phyloP scores from a whole-genome alignment of 2,797 vertebrate species.

The Malacoctenus gilli region DNA sequence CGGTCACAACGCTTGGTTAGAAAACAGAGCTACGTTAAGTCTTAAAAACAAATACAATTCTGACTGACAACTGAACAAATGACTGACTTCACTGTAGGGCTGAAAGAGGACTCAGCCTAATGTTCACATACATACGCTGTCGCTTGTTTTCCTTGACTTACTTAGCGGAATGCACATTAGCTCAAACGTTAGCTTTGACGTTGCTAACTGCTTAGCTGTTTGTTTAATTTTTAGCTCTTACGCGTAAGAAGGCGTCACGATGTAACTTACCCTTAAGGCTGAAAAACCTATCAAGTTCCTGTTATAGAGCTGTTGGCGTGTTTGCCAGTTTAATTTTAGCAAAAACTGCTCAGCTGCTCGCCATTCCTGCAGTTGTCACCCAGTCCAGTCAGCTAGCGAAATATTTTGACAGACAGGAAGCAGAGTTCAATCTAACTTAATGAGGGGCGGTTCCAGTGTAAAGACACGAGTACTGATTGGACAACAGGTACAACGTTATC shows the following conservation, averaged over 20 bases:
- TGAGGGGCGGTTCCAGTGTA: slow-evolving; percentile 46
- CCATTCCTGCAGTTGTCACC: slow-evolving; percentile 43
- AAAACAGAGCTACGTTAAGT: neutral
- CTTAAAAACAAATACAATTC: neutral
- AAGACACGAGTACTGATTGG: slow-evolving; percentile 41
- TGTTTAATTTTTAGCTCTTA: slow-evolving; percentile 8
- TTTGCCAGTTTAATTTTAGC: neutral
- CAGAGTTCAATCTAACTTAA: slow-evolving; percentile 62
- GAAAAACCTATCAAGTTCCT: neutral
- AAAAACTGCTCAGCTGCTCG: slow-evolving; percentile 25
- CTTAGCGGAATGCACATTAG: slow-evolving; percentile 32
- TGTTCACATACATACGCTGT: slow-evolving; percentile 1
- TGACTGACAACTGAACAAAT: neutral
- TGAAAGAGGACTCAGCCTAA: neutral
- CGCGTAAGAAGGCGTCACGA: neutral
- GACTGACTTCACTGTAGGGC: accelerated
- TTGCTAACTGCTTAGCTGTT: slow-evolving; percentile 39
- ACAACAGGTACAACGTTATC: neutral
- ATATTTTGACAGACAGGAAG: slow-evolving; percentile 66
- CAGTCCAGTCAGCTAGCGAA: slow-evolving; percentile 59
- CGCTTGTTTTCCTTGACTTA: neutral
- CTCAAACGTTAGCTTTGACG: slow-evolving; percentile 29
- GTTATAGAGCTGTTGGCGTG: slow-evolving; percentile 1
- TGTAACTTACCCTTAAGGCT: slow-evolving; percentile 33
- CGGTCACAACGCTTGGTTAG: slow-evolving; percentile 54